Evolutionary conservation across 2,797 vertebrate genomes (phyloP), one percentile per base, ranked within the genome.

Genomic region (Hyperoplus lanceolatus): DNA sequence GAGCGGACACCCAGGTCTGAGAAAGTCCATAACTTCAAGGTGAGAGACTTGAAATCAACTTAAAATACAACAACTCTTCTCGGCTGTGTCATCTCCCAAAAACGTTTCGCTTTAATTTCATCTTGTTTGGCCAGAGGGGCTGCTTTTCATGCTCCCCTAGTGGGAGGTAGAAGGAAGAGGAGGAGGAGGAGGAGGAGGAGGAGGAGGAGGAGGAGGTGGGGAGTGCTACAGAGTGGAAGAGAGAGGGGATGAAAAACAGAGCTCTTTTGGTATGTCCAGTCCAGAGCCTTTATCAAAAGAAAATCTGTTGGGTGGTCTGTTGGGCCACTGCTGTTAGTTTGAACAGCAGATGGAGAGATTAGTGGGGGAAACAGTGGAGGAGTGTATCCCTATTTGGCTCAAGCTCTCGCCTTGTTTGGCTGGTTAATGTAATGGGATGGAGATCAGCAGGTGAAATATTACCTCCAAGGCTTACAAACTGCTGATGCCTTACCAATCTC

Each of bases 21-120:
- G 90, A 99, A 99, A 96, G 95, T 97, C 90, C 98, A 99, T 94
- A 99, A 98, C 96, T 99, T 99, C 90, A 99, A 99, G 98, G 98
- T 99, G 96, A 97, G 97, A 53, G 5, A 76, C 6, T 7, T 45
- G 43, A 7, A 7, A 21, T 63, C 56, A 41, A 69, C 68, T 83
- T 42, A 9, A 53, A 29, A 36, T 10, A 21, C 8, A 58, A 58
- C 3, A 60, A 56, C 46, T 63, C 56, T 46, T 57, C 39, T 76
- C 41, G 58, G 67, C 60, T 64, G 68, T 53, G 72, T 66, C 53
- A 29, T 53, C 42, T 79, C 14, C 15, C 38, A 7, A 46, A 60
- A 84, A 62, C n/a, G 1, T 51, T 67, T 29, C 29, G 58, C 49
- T 63, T 75, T 87, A 69, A 70, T 82, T 79, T 90, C 84, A 81